These are phyloP conservation scores for Nephotettix cincticeps DNA, from an alignment of 1,140 invertebrate genomes.

Conservation along the genomic window DNA sequence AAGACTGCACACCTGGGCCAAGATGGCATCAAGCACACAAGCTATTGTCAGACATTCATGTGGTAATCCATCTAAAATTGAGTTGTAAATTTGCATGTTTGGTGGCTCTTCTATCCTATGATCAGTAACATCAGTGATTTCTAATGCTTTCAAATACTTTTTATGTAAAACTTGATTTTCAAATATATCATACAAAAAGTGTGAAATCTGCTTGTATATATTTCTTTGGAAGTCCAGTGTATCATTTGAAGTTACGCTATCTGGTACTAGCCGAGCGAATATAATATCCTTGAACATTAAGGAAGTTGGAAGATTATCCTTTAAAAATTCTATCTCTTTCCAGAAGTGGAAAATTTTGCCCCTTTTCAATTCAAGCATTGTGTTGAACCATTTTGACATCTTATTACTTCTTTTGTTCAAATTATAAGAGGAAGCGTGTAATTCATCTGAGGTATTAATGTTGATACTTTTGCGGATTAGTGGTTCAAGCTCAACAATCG, in stretches of 20 bases:
- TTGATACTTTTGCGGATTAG: neutral
- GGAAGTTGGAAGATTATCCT: neutral
- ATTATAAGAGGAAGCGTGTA: neutral
- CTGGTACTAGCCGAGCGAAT: neutral
- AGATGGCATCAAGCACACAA: neutral
- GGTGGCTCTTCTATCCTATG: conserved; percentile 44
- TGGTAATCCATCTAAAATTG: conserved; percentile 39
- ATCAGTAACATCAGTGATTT: neutral
- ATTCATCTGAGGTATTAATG: neutral
- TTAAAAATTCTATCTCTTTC: neutral
- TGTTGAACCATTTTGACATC: too few species aligned
- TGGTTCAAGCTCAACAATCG: neutral
- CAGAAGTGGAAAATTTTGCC: neutral
- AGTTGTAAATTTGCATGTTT: conserved; percentile 47
- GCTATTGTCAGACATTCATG: neutral
- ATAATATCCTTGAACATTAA: neutral
- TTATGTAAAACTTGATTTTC: conserved; percentile 52
- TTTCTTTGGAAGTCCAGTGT: conserved; percentile 43
- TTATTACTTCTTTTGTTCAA: too few species aligned
- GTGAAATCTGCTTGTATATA: conserved; percentile 54
- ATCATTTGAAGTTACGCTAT: neutral
- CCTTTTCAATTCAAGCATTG: neutral
- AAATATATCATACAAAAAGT: conserved; percentile 53
- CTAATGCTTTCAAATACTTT: conserved; percentile 30
- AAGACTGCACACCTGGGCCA: neutral